Evolutionary conservation across 2,888 invertebrate species (phyloP), one percentile per base, ranked within the genome.

Genomic region (Trichopria drosophilae): DNA sequence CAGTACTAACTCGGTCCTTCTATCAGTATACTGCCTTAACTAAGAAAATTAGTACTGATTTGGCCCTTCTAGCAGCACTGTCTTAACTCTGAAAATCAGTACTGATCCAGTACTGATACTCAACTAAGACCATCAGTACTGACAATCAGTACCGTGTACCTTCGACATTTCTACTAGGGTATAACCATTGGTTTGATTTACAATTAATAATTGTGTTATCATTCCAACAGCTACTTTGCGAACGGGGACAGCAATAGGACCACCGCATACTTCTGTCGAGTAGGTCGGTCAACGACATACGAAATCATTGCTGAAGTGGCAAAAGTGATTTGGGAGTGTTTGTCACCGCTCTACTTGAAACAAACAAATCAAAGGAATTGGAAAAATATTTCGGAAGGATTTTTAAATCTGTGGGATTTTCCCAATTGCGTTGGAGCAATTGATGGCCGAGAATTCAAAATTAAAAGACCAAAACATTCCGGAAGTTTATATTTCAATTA

Each of bases 401-500:
- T 39, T 24, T 10, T n/a, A 24, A 16, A 16, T 4, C 16, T 10
- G 16, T 39, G 39, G 16, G 12, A 39, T 2, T 24, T 39, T 7
- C 10, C 39, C 2, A 42, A 49, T 31, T 45, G 51, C 28, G 20
- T 39, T 13, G 39, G 46, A 3, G 39, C 39, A 3, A 6, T 46
- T 3, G 46, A 46, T 39, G 46, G 37, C 4, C 36, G 37, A 10
- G 28, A 39, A 7, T 16, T 37, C 9, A 5, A 22, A 16, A 46
- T 46, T 12, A 18, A 20, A 15, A 13, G 9, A 20, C 39, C 37
- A 39, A 20, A 15, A 20, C 10, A 31, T 2, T 28, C 20, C 2
- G 46, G 46, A 1, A 50, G 32, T n/a, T 13, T 12, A 3, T 36
- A 19, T 35, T 41, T 12, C 6, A 41, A 40, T 23, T 40, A 40